Percentiles rank a stretch among this genome's conserved stretches.
Evolutionary conservation across 2,888 invertebrate genomes (phyloP).

Genomic region (Rhodophaea formosa): DNA sequence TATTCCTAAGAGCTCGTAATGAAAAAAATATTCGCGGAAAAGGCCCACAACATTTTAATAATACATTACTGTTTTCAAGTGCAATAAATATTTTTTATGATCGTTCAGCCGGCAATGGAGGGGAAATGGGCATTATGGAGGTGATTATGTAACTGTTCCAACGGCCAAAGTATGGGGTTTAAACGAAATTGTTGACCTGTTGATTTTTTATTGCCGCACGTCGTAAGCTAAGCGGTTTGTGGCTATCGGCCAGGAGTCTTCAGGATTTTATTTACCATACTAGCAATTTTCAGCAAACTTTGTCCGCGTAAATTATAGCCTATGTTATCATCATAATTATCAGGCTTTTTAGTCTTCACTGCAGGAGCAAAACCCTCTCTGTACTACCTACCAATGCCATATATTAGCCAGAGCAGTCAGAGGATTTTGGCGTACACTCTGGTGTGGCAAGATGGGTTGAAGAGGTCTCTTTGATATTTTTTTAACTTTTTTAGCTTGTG

Average conservation of each 20-base stretch:
- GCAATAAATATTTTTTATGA: constrained; percentile 35
- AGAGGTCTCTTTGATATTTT: too few species aligned
- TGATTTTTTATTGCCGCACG: constrained; percentile 2
- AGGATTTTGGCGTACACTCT: too few species aligned
- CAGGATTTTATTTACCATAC: not conserved
- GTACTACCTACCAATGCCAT: too few species aligned
- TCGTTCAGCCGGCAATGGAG: constrained; percentile 26
- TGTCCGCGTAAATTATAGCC: too few species aligned
- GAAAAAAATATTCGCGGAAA: constrained; percentile 22
- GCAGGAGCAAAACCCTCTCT: too few species aligned
- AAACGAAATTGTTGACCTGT: constrained; percentile 22
- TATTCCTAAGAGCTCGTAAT: not conserved
- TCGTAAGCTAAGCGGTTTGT: not conserved
- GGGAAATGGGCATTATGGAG: constrained; percentile 32
- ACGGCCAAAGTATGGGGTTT: constrained; percentile 18
- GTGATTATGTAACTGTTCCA: constrained; percentile 29
- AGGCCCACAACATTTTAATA: constrained; percentile 26
- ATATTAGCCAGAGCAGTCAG: too few species aligned
- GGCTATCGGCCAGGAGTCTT: not conserved
- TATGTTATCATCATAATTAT: too few species aligned
- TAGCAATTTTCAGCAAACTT: too few species aligned
- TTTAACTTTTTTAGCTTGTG: too few species aligned
- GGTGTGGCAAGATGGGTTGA: too few species aligned
- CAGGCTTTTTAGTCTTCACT: too few species aligned
- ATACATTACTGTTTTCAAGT: constrained; percentile 22